A percentile compares a stretch with the other conserved stretches of the same genome.
phyloP scores from a whole-genome alignment of 2,888 invertebrate species.

The Scotopteryx bipunctaria region DNA sequence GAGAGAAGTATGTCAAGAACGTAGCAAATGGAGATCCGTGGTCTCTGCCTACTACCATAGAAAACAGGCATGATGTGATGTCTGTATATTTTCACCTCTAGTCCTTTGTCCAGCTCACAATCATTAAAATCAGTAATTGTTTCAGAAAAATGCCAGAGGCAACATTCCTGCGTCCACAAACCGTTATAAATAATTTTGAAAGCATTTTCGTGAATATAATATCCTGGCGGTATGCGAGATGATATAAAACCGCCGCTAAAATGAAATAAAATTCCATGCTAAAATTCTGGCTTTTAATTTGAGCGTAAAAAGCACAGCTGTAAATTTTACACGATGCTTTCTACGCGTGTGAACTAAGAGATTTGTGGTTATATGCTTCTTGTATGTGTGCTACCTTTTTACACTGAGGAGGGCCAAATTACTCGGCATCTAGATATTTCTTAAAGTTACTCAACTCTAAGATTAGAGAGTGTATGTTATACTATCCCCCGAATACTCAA shows the following conservation, averaged over 20 bases:
- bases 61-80: neutral
- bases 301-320: constrained; percentile 23
- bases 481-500: too few species aligned
- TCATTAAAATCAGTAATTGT: constrained; percentile 18
- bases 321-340: constrained; percentile 23
- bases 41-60: too few species aligned
- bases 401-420: too few species aligned
- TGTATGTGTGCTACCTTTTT: neutral
- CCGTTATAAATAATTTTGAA: constrained; percentile 24
- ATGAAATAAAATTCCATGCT: constrained; percentile 27
- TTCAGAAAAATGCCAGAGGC: constrained; percentile 5
- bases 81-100: neutral
- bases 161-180: constrained; percentile 15
- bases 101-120: constrained; percentile 1
- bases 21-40: too few species aligned
- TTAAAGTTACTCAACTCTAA: too few species aligned
- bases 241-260: constrained; percentile 18
- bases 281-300: constrained; percentile 34
- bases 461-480: too few species aligned
- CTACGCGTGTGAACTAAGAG: constrained; percentile 15
- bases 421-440: too few species aligned
- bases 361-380: constrained; percentile 24
- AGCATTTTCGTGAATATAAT: constrained; percentile 21
- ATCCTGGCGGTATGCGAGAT: constrained; percentile 20
- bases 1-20: too few species aligned